Base-by-base conservation (phyloP, 2,797 vertebrate genomes). In the Gymnoscopelus braueri region DNA sequence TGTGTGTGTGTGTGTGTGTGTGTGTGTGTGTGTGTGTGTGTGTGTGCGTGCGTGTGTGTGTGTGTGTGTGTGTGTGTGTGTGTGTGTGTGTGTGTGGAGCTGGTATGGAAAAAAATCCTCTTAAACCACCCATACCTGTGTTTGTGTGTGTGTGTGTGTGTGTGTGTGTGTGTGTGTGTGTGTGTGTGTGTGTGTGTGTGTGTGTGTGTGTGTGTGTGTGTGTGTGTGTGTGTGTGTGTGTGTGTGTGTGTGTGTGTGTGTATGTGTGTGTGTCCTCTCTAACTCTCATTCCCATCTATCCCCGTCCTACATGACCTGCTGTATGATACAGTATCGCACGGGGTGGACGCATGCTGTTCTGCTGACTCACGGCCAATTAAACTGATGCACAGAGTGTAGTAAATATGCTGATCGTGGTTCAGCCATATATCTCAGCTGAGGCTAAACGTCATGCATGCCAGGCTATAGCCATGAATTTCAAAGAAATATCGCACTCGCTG, bases 261-360 rank as follows among this genome's bases (percentile, higher is more conserved):
- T 59, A 24, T 63, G 54, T 26, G 55, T 32, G 48, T 52, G 35
- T 53, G 52, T 51, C 57, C 10, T 50, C 50, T 74, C 67, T 5
- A 57, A 14, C 60, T 48, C 67, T 32, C 47, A 67, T 71, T 78
- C 67, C 7, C 19, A 19, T 19, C 19, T 19, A 19, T 51, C 62
- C 61, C 51, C 77, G 52, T n/a, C 23, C 48, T 65, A 71, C 65
- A 78, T 81, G 71, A 66, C 71, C 67, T 81, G 49, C 82, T 74
- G 77, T 74, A 72, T 6, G 66, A n/a, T n/a, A 13, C 49, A n/a
- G 12, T 39, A 47, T 12, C 23, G 59, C 63, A 67, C 63, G 79
- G 72, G 77, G 84, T 64, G 72, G 73, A 70, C 67, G 63, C 65
- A 70, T 24, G 23, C 35, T 23, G 55, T 78, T 65, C n/a, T 81